Percentiles rank a stretch among this genome's conserved stretches.
Conservation (phyloP, 2,888 invertebrate genomes). For the Thymelicus acteon region DNA sequence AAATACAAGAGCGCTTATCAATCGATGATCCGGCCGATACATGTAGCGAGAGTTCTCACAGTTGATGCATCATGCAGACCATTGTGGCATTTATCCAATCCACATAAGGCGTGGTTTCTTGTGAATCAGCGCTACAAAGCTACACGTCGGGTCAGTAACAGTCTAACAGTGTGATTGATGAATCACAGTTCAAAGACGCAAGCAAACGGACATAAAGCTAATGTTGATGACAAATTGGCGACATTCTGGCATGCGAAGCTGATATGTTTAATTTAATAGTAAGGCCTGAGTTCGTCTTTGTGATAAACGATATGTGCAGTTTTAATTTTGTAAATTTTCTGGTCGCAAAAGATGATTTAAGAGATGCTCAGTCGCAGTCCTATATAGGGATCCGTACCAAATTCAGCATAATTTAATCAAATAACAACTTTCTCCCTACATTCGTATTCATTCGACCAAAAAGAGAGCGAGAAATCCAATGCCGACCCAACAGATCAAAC, state of each 20-base stretch:
- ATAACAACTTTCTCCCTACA: too few relatives aligned
- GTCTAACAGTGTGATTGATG: slow-evolving; percentile 22
- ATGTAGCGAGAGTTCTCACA: slow-evolving; percentile 9
- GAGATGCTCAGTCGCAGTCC: too few relatives aligned
- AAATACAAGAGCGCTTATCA: slow-evolving; percentile 19
- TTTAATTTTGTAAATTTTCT: background rate
- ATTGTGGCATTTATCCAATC: slow-evolving; percentile 41
- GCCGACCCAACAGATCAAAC: too few relatives aligned
- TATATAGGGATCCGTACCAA: too few relatives aligned
- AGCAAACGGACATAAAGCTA: slow-evolving; percentile 11
- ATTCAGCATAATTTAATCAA: too few relatives aligned
- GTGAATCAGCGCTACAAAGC: slow-evolving; percentile 47
- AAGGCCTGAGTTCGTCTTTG: too few relatives aligned
- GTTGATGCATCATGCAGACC: slow-evolving; percentile 1
- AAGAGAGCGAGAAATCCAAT: too few relatives aligned
- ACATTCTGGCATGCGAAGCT: background rate
- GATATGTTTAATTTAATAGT: background rate
- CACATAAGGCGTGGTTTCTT: slow-evolving; percentile 45
- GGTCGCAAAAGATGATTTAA: background rate
- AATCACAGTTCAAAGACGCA: slow-evolving; percentile 34
- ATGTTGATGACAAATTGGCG: slow-evolving; percentile 16
- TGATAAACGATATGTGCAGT: too few relatives aligned
- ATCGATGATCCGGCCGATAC: slow-evolving; percentile 11
- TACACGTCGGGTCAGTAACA: slow-evolving; percentile 28
- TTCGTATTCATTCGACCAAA: too few relatives aligned